A percentile compares a stretch with the other conserved stretches of the same genome.
These are phyloP conservation scores for Lissonota sp. DNA, from an alignment of 2,888 invertebrate species.

Conservation along the genomic window DNA sequence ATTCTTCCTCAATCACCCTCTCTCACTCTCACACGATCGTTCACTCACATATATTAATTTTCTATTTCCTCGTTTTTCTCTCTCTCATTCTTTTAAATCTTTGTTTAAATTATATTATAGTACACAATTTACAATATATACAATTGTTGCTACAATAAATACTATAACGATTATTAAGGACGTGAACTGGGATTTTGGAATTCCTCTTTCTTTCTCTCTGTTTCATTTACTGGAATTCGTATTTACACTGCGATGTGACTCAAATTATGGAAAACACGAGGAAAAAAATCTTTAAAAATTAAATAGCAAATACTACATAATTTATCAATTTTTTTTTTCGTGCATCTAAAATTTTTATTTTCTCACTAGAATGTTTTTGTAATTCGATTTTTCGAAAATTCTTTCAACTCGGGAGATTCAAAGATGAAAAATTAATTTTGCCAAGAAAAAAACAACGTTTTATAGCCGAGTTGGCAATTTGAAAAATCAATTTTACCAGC, in stretches of 20 bases:
- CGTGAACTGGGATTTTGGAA: constrained; percentile 66
- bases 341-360: too few relatives aligned
- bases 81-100: constrained; percentile 4
- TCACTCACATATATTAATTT: constrained; percentile 69
- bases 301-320: too few relatives aligned
- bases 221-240: background rate
- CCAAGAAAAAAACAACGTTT: too few relatives aligned
- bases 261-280: background rate
- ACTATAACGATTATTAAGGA: constrained; percentile 70
- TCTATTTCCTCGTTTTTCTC: constrained; percentile 58
- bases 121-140: constrained; percentile 83
- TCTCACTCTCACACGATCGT: constrained; percentile 39
- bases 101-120: constrained; percentile 69
- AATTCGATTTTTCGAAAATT: too few relatives aligned
- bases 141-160: constrained; percentile 78
- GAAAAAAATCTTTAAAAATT: constrained; percentile 2
- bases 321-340: background rate
- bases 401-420: too few relatives aligned
- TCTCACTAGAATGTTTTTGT: too few relatives aligned
- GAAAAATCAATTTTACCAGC: background rate
- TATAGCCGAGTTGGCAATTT: too few relatives aligned
- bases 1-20: constrained; percentile 76
- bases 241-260: constrained; percentile 41
- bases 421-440: too few relatives aligned
- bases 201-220: constrained; percentile 26